Evolutionary conservation across 2,888 invertebrate species (phyloP).

Genomic region (Drosophila diplacantha): DNA sequence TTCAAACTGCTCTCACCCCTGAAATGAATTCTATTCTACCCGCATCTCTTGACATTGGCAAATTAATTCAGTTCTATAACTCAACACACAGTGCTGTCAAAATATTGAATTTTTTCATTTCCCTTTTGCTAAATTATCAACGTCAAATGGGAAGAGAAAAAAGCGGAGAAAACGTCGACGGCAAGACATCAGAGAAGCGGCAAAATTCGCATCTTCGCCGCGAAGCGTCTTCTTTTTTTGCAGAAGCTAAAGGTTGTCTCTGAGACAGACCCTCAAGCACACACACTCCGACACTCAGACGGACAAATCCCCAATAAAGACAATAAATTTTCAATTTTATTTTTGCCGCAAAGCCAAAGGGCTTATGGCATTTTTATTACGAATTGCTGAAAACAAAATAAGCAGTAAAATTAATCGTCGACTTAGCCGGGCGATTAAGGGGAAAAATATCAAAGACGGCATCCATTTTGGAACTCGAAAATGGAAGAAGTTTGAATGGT

Average conservation of each 20-base stretch:
- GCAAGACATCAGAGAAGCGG: slow-evolving; percentile 8
- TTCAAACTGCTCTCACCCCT: neutral
- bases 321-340: slow-evolving; percentile 68
- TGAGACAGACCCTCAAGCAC: slow-evolving; percentile 26
- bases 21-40: slow-evolving; percentile 14
- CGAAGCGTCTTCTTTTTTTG: slow-evolving; percentile 37
- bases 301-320: slow-evolving; percentile 48
- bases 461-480: slow-evolving; percentile 46
- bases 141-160: slow-evolving; percentile 49
- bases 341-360: slow-evolving; percentile 45
- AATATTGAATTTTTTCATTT: slow-evolving; percentile 59
- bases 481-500: slow-evolving; percentile 9
- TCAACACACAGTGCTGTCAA: slow-evolving; percentile 65
- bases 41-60: slow-evolving; percentile 32
- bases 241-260: slow-evolving; percentile 63
- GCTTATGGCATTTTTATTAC: slow-evolving; percentile 56
- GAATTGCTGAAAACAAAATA: slow-evolving; percentile 65
- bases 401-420: slow-evolving; percentile 69
- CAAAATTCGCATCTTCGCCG: slow-evolving; percentile 34
- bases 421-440: slow-evolving; percentile 55
- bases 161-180: slow-evolving; percentile 2
- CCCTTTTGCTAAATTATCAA: slow-evolving; percentile 61
- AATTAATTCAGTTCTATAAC: slow-evolving; percentile 67
- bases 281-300: slow-evolving; percentile 2
- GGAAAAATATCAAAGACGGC: slow-evolving; percentile 44